phyloP scores from a whole-genome alignment of 2,113 vertebrate genomes.

The Recurvirostra avosetta region DNA sequence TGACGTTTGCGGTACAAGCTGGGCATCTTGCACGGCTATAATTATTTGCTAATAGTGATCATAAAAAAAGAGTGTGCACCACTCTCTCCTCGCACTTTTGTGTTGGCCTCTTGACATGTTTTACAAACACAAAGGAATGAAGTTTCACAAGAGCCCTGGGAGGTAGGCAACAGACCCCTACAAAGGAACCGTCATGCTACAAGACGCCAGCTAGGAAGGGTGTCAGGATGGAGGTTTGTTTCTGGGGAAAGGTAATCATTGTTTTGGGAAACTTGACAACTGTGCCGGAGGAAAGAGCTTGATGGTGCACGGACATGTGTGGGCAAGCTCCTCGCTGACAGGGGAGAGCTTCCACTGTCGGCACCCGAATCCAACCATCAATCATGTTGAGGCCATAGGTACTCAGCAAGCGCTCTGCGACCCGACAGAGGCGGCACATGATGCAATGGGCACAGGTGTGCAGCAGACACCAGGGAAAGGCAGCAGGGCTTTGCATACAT shows the following conservation, averaged over 20 bases:
- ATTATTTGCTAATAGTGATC: neutral
- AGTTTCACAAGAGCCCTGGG: neutral
- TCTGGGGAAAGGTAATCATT: conserved; percentile 14
- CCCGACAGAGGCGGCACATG: conserved; percentile 42
- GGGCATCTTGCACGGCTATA: neutral
- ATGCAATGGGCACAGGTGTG: conserved; percentile 68
- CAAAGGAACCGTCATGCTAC: neutral
- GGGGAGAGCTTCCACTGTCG: neutral
- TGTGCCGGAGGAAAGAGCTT: neutral
- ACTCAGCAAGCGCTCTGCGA: neutral
- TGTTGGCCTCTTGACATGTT: neutral
- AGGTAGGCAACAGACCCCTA: neutral
- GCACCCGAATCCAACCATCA: conserved; percentile 6
- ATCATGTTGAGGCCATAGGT: neutral
- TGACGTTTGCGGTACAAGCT: neutral
- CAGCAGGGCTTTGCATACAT: conserved; percentile 47
- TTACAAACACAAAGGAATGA: neutral
- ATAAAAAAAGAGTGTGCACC: neutral
- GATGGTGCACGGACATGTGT: neutral
- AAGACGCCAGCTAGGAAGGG: neutral
- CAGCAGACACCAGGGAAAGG: conserved; percentile 24
- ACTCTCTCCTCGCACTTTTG: neutral
- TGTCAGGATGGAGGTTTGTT: neutral
- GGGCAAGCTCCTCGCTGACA: neutral
- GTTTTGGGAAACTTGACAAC: conserved; percentile 37